A percentile compares a stretch with the other conserved stretches of the same genome.
phyloP scores from a whole-genome alignment of 2,888 invertebrate genomes.

The Alloscopus bannaensis region DNA sequence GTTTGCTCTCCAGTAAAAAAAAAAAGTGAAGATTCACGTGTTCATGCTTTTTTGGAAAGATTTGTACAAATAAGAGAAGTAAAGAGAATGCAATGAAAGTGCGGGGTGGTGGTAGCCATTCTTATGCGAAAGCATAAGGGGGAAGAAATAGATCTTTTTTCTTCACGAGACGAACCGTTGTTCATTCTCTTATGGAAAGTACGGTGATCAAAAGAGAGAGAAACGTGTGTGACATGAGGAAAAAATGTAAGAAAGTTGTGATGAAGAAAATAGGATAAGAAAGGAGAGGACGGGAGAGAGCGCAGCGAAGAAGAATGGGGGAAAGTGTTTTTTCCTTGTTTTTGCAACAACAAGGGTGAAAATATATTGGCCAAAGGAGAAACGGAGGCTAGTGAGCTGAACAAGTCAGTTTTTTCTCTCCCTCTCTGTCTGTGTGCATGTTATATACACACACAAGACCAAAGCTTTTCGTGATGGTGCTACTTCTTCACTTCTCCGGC shows the following conservation, averaged over 20 bases:
- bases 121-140: background rate
- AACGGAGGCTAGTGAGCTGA: conserved; percentile 18
- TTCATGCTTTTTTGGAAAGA: no score
- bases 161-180: background rate
- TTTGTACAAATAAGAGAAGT: background rate
- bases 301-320: conserved; percentile 37
- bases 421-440: conserved; percentile 2
- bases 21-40: background rate
- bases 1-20: no score
- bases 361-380: conserved; percentile 41
- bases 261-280: conserved; percentile 15
- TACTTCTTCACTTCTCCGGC: background rate
- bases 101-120: background rate
- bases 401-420: conserved; percentile 31
- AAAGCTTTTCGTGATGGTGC: background rate
- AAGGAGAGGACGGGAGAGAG: conserved; percentile 4
- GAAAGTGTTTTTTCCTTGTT: conserved; percentile 55
- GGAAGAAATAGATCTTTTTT: background rate
- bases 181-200: background rate
- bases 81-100: background rate
- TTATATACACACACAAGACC: background rate
- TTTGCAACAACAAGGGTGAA: conserved; percentile 62
- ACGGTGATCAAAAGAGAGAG: background rate
- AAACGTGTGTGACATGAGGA: background rate
- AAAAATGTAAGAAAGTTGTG: conserved; percentile 21